Percentiles rank a stretch among this genome's conserved stretches.
These are phyloP conservation scores for Ischnus inquisitorius DNA, from an alignment of 2,888 invertebrate genomes.

Conservation along the genomic window DNA sequence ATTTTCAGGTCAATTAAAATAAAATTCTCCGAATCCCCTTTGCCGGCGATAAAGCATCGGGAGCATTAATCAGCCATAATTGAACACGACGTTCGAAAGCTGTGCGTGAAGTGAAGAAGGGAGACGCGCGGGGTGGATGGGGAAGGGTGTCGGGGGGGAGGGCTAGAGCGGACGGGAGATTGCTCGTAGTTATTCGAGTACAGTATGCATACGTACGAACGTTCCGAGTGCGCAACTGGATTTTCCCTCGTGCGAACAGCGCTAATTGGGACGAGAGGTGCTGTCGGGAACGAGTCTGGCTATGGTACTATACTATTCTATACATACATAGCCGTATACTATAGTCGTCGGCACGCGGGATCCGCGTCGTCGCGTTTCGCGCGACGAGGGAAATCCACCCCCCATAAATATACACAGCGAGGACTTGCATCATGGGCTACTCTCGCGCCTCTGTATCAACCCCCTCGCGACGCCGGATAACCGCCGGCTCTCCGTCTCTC, in stretches of 20 bases:
- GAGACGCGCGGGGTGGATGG: not conserved
- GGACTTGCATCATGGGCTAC: conserved; percentile 65
- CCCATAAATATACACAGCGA: conserved; percentile 69
- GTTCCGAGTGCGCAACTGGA: conserved; percentile 65
- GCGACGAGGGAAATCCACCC: conserved; percentile 68
- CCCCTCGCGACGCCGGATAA: conserved; percentile 75
- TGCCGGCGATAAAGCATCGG: conserved; percentile 59
- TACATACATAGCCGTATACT: conserved; percentile 59
- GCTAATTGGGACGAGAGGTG: conserved; percentile 69
- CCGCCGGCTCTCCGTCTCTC: conserved; percentile 73
- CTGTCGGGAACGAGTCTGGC: conserved; percentile 62
- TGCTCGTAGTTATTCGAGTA: conserved; percentile 66
- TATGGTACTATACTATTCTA: conserved; percentile 60
- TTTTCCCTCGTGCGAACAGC: conserved; percentile 67
- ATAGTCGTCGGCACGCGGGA: conserved; percentile 55
- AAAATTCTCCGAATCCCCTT: conserved; percentile 57
- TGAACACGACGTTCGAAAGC: conserved; percentile 67
- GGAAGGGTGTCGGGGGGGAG: conserved; percentile 23
- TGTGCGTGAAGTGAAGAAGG: conserved; percentile 50
- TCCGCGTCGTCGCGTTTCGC: conserved; percentile 67
- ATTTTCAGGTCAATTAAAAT: conserved; percentile 59
- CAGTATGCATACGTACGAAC: conserved; percentile 39
- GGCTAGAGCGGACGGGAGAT: conserved; percentile 63
- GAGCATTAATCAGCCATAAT: conserved; percentile 68
- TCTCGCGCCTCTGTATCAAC: conserved; percentile 33